phyloP scores from a whole-genome alignment of 2,797 vertebrate genomes.

The Pseudochirops cupreus region DNA sequence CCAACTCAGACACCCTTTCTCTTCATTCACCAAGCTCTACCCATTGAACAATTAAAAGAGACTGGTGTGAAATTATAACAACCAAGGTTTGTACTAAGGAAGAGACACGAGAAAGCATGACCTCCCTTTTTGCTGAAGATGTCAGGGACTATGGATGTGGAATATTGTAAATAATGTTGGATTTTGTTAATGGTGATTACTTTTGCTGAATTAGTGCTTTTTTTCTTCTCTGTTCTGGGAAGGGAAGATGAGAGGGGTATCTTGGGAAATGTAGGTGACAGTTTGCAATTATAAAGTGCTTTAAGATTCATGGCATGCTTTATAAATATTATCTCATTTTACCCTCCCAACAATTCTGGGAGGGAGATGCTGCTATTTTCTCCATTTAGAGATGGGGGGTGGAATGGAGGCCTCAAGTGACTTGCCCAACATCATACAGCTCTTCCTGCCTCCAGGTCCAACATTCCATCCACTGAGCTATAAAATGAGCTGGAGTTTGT shows the following conservation, averaged over 20 bases:
- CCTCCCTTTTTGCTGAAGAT: neutral
- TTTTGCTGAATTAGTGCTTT: neutral
- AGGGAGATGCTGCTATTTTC: neutral
- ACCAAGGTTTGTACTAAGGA: neutral
- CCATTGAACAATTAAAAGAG: neutral
- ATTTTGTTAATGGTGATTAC: neutral
- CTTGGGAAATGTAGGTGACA: neutral
- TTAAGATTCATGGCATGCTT: neutral
- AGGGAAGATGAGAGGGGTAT: neutral
- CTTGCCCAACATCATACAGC: neutral
- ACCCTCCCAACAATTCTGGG: neutral
- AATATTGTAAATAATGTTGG: neutral
- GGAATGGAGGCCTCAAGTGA: neutral
- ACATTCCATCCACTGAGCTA: neutral
- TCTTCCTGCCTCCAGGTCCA: neutral
- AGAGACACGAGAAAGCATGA: neutral
- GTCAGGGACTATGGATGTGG: neutral
- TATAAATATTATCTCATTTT: neutral
- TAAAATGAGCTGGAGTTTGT: neutral
- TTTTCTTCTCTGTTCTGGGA: neutral
- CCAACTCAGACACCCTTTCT: neutral
- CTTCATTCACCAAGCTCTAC: neutral
- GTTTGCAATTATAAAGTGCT: neutral
- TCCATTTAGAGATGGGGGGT: neutral
- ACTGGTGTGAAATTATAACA: neutral